These are phyloP conservation scores for Chironex yamaguchii DNA, from an alignment of 30 jellyfish, hydroid and myxozoan genomes.

Conservation along the genomic window DNA sequence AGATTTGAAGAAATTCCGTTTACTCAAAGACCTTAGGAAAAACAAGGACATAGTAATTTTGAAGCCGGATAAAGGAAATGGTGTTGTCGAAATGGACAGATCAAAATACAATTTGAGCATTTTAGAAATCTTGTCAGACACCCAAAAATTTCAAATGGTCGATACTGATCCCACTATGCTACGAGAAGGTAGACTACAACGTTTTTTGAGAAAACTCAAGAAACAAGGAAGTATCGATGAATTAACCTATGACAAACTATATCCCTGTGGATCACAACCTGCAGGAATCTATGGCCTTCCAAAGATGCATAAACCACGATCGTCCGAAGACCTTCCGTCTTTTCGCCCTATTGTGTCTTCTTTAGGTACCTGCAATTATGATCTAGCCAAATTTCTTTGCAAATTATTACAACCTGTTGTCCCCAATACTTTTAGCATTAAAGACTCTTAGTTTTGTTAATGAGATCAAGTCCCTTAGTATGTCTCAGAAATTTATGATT, in stretches of 20 bases:
- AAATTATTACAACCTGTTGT: slow-evolving; percentile 2
- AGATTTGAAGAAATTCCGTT: background rate
- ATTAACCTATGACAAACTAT: background rate
- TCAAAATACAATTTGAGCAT: background rate
- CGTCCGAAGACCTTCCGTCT: too few species aligned
- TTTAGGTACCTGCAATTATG: slow-evolving; percentile 5
- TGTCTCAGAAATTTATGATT: background rate
- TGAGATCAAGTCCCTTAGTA: slow-evolving; percentile 13
- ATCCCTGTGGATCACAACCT: slow-evolving; percentile 22
- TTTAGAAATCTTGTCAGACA: slow-evolving; percentile 1
- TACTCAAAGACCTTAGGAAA: background rate
- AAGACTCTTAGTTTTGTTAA: slow-evolving; percentile 11
- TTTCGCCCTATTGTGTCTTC: slow-evolving; percentile 16
- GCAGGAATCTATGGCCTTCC: slow-evolving; percentile 13
- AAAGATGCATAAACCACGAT: slow-evolving; percentile 7
- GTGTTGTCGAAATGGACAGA: slow-evolving; percentile 53
- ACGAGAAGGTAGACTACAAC: slow-evolving; percentile 30
- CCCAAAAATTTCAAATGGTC: slow-evolving; percentile 1
- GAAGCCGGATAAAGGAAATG: slow-evolving; percentile 42
- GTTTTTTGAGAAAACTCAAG: slow-evolving; percentile 12
- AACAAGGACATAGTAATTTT: slow-evolving; percentile 2
- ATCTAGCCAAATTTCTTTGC: slow-evolving; percentile 13
- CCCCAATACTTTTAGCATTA: background rate
- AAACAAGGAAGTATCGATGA: background rate
- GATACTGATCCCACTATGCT: slow-evolving; percentile 1